Evolutionary conservation across 2,888 invertebrate species (phyloP).

Genomic region (Ecliptopera silaceata): DNA sequence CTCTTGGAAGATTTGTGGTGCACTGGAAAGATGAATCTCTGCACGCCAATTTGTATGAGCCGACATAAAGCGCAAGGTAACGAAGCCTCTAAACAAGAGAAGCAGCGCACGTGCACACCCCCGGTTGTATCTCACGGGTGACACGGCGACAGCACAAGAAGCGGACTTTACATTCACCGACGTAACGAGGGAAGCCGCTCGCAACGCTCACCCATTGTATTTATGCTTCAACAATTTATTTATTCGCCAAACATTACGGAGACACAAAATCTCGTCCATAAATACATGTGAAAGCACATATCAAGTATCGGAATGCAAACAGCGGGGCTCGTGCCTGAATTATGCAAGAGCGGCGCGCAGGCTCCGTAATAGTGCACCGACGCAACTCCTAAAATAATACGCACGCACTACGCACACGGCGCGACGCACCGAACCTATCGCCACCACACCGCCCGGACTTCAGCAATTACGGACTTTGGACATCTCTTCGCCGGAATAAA

Average conservation of each 20-base stretch:
- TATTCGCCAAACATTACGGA: constrained; percentile 82
- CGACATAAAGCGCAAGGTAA: constrained; percentile 76
- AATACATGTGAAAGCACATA: constrained; percentile 83
- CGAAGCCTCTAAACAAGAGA: constrained; percentile 78
- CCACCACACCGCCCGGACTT: constrained; percentile 48
- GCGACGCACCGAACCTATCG: constrained; percentile 48
- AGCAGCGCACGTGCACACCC: constrained; percentile 43
- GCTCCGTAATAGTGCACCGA: constrained; percentile 74
- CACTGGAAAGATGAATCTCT: constrained; percentile 56
- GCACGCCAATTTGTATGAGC: constrained; percentile 77
- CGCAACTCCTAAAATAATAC: constrained; percentile 75
- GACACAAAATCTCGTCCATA: constrained; percentile 83
- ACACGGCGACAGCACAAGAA: constrained; percentile 75
- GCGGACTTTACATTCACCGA: constrained; percentile 79
- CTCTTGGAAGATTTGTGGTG: constrained; percentile 56
- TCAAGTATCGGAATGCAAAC: constrained; percentile 83
- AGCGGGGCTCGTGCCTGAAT: constrained; percentile 79
- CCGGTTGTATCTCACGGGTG: constrained; percentile 73
- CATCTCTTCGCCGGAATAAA: constrained; percentile 37
- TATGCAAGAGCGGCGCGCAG: constrained; percentile 76
- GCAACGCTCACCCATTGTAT: constrained; percentile 75
- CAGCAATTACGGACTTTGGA: constrained; percentile 30
- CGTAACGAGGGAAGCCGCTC: constrained; percentile 78
- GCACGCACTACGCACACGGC: constrained; percentile 41
- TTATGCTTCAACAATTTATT: constrained; percentile 81